Evolutionary conservation across 2,113 vertebrate species (phyloP).

Genomic region (Ahaetulla prasina): DNA sequence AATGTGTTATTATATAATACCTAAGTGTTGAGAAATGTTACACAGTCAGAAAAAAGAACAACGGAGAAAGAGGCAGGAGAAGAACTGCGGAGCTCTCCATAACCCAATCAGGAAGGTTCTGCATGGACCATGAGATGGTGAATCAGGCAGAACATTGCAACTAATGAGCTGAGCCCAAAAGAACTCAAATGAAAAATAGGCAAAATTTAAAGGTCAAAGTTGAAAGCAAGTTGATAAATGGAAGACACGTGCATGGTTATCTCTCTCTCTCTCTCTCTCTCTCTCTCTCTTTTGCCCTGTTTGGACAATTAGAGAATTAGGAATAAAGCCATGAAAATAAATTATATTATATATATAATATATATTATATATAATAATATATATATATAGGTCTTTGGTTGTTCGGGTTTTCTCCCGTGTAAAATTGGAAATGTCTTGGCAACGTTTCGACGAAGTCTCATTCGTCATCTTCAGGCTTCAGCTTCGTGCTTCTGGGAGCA

Average conservation of each 20-base stretch:
- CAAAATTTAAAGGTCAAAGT: background rate
- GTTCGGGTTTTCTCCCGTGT: no score
- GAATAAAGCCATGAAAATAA: background rate
- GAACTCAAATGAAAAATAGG: background rate
- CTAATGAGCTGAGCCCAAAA: background rate
- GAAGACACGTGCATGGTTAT: background rate
- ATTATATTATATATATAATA: no score
- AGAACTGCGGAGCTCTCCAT: background rate
- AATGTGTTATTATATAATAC: background rate
- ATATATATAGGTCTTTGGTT: no score
- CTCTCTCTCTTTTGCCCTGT: background rate
- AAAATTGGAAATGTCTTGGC: no score
- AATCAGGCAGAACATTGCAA: background rate
- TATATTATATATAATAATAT: no score
- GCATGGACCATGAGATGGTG: no score
- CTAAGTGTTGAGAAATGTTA: background rate
- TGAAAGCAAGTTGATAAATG: background rate
- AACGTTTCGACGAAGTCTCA: no score
- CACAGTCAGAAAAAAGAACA: background rate
- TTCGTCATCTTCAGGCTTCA: no score
- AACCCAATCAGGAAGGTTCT: background rate
- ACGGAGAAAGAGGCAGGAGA: background rate
- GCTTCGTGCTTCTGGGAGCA: no score
- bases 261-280: background rate
- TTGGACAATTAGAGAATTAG: background rate